Evolutionary conservation across 2,797 vertebrate species (phyloP).

Genomic region (Helicolenus hilgendorfi): DNA sequence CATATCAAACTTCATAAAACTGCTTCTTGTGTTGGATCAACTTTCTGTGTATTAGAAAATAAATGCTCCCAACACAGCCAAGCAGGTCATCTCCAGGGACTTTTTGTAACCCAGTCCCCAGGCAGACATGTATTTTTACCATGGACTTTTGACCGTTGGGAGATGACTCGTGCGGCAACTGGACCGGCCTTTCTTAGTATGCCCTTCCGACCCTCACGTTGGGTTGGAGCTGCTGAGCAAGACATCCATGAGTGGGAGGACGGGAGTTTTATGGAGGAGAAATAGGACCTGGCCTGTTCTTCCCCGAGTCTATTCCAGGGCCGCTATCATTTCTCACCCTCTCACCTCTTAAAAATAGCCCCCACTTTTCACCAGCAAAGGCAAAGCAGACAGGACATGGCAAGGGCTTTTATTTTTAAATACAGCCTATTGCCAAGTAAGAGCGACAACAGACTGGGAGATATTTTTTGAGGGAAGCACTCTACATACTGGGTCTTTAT

Average conservation of each 20-base stretch:
- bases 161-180: slow-evolving; percentile 61
- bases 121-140: slow-evolving; percentile 80
- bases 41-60: not conserved
- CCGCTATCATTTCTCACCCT: slow-evolving; percentile 79
- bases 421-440: slow-evolving; percentile 68
- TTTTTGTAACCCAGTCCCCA: slow-evolving; percentile 52
- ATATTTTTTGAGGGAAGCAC: slow-evolving; percentile 16
- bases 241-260: slow-evolving; percentile 43
- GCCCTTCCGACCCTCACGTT: slow-evolving; percentile 41
- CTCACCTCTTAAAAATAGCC: slow-evolving; percentile 88
- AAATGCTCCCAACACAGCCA: slow-evolving; percentile 20
- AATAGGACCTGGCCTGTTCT: slow-evolving; percentile 80
- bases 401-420: slow-evolving; percentile 82
- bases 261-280: slow-evolving; percentile 68
- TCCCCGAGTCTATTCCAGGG: slow-evolving; percentile 81
- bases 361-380: slow-evolving; percentile 82
- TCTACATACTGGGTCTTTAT: not conserved
- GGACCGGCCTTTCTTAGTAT: slow-evolving; percentile 45
- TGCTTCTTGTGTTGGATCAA: not conserved
- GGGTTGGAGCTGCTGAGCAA: slow-evolving; percentile 79
- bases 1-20: slow-evolving; percentile 13
- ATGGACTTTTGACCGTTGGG: slow-evolving; percentile 42
- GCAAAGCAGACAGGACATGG: slow-evolving; percentile 75
- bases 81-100: slow-evolving; percentile 50
- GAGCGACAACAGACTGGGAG: slow-evolving; percentile 35